phyloP scores from a whole-genome alignment of 2,888 invertebrate genomes.

The Tetanocera ferruginea region DNA sequence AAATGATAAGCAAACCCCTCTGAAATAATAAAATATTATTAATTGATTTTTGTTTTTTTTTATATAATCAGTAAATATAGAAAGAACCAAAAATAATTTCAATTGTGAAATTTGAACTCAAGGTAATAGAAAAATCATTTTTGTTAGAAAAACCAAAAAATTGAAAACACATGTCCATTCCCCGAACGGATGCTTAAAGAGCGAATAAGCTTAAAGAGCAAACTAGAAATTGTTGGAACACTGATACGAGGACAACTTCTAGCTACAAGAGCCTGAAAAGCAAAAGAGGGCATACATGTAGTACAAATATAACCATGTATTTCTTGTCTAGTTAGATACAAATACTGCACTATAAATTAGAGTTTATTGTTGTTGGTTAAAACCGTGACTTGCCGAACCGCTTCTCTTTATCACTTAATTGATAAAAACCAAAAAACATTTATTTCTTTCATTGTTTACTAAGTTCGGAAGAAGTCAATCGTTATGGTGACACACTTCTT shows the following conservation, averaged over 20 bases:
- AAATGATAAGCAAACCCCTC: conserved; percentile 30
- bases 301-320: too few relatives aligned
- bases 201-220: not conserved
- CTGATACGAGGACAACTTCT: not conserved
- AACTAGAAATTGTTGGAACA: not conserved
- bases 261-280: too few relatives aligned
- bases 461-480: too few relatives aligned
- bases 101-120: conserved; percentile 12
- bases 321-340: too few relatives aligned
- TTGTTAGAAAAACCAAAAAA: not conserved
- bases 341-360: too few relatives aligned
- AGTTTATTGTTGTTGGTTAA: too few relatives aligned
- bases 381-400: too few relatives aligned
- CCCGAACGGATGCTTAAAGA: not conserved
- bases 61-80: not conserved
- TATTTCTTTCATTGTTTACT: too few relatives aligned
- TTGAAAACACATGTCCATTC: not conserved
- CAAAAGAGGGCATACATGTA: too few relatives aligned
- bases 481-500: too few relatives aligned
- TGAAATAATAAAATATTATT: conserved; percentile 32
- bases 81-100: not conserved
- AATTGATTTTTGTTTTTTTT: conserved; percentile 30
- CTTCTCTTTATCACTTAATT: too few relatives aligned
- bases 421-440: too few relatives aligned
- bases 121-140: not conserved